Percentiles rank a stretch among this genome's conserved stretches.
phyloP scores from a whole-genome alignment of 2,797 vertebrate species.

The Danio tinwini region DNA sequence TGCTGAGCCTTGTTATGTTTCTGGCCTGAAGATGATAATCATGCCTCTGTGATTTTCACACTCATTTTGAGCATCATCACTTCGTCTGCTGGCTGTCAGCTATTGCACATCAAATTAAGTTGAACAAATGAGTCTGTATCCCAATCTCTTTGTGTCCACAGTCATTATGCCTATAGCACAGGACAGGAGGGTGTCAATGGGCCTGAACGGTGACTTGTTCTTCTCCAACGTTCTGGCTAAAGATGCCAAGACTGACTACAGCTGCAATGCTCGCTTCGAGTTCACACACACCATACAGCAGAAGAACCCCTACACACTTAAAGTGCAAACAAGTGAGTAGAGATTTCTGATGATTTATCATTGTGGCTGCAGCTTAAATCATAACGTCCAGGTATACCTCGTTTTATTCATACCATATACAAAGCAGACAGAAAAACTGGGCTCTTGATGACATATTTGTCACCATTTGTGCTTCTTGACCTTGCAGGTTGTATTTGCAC shows the following conservation, averaged over 20 bases:
- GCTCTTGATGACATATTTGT: too few relatives aligned
- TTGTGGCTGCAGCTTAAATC: neutral
- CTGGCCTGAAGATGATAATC: neutral
- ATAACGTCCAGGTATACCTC: too few relatives aligned
- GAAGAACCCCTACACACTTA: constrained; percentile 95
- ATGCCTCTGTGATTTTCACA: neutral
- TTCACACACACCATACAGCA: constrained; percentile 99
- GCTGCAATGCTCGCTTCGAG: constrained; percentile 94
- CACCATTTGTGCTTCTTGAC: too few relatives aligned
- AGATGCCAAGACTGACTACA: constrained; percentile 91
- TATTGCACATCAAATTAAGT: neutral
- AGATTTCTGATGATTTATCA: neutral
- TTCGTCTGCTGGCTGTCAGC: constrained; percentile 13
- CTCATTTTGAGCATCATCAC: constrained; percentile 14
- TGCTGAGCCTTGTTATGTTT: constrained; percentile 24
- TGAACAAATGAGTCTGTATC: neutral
- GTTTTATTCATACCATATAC: too few relatives aligned
- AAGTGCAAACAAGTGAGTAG: constrained; percentile 91
- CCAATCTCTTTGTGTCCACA: constrained; percentile 57
- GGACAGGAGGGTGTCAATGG: constrained; percentile 92
- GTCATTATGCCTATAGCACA: constrained; percentile 90
- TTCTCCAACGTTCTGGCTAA: constrained; percentile 92
- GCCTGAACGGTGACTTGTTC: constrained; percentile 94
- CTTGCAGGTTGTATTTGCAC: too few relatives aligned
- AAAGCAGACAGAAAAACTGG: too few relatives aligned